phyloP scores from a whole-genome alignment of 2,888 invertebrate species.

The Eretmocerus hayati region DNA sequence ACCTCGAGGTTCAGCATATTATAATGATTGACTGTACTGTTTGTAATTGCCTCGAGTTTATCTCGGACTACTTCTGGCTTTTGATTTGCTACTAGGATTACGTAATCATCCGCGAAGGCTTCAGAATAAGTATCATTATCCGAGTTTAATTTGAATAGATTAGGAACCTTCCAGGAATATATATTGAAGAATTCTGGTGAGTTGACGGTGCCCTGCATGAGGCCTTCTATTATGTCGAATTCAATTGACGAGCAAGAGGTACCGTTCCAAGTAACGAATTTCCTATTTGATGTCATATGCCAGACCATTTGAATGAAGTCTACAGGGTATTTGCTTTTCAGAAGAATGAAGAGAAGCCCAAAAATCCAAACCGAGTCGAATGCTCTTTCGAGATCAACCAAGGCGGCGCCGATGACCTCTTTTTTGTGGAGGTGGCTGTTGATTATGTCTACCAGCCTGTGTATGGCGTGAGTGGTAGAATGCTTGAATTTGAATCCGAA shows the following conservation, averaged over 20 bases:
- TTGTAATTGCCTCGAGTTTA: neutral
- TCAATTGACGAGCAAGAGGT: neutral
- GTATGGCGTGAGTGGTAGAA: neutral
- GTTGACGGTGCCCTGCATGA: constrained; percentile 20
- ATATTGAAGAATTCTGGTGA: constrained; percentile 23
- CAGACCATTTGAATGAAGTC: neutral
- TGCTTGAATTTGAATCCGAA: neutral
- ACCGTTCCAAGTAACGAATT: neutral
- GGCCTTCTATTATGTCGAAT: neutral
- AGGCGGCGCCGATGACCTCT: neutral
- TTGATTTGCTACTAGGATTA: neutral
- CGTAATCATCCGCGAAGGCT: neutral
- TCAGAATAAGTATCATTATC: neutral
- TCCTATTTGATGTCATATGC: neutral
- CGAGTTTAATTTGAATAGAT: constrained; percentile 18
- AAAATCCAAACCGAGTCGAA: constrained; percentile 1
- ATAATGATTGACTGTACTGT: neutral
- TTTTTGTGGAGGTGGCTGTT: neutral
- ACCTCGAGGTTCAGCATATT: constrained; percentile 5
- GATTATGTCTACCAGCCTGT: neutral
- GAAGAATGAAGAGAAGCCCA: neutral
- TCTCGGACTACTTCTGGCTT: neutral
- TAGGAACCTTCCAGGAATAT: constrained; percentile 16
- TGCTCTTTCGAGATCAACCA: neutral
- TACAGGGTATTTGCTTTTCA: neutral